Base-by-base conservation (phyloP, 1,140 invertebrate species). In the Kradibia gibbosae region DNA sequence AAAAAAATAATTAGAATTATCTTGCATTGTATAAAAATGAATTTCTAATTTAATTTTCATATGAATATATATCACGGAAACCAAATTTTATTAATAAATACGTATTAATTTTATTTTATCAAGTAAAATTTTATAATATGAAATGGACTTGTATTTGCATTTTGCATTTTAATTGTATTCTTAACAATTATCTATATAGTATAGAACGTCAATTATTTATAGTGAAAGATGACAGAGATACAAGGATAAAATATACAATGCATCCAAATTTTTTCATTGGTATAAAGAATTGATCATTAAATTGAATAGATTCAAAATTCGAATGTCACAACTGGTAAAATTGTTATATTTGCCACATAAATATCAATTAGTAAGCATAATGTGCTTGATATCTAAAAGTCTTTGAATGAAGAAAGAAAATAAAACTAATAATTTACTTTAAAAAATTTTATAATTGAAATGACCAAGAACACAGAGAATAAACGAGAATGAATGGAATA, bases 281-380 rank as follows among this genome's bases (percentile, higher is more conserved):
- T 13, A 48, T n/a, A n/a, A 20, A 71, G 53, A 60, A 80, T 74
- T 22, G 71, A 80, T 80, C 34, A 62, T 50, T 62, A 73, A 80
- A 73, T 60, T 39, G 20, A 45, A 13, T 20, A 34, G 78, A 50
- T 75, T 60, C 28, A 75, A 75, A 36, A 55, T 34, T 28, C n/a
- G 31, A 36, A 3, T 48, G 22, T 71, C 39, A 20, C 42, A 20
- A 71, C 28, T 8, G 13, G 36, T 48, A 77, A 76, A 67, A 73
- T 45, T 62, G n/a, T 53, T 34, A 67, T 57, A 36, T 10, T 50
- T 28, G 53, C 25, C 11, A 77, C 75, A 82, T 82, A 82, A 82
- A 83, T 83, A 81, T 55, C 82, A 83, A 83, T 83, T 81, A 83
- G 82, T 57, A 65, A 42, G 20, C 28, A 53, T 25, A 74, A 55